These are phyloP conservation scores for Pristionchus entomophagus DNA, from an alignment of 2,888 invertebrate species.

Conservation along the genomic window DNA sequence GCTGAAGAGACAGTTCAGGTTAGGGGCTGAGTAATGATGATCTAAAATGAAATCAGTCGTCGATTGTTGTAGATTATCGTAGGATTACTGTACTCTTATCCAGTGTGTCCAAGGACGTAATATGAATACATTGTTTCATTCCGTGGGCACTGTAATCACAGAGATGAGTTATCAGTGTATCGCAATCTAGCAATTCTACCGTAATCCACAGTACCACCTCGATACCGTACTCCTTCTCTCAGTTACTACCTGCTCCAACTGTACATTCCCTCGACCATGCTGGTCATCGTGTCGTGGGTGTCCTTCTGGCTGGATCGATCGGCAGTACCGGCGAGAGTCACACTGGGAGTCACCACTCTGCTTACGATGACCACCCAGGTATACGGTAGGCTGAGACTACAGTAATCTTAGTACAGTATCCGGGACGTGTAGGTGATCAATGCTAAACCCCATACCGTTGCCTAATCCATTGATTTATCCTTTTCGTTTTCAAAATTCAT, in stretches of 20 bases:
- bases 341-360: conserved; percentile 91
- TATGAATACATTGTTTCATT: too few relatives aligned
- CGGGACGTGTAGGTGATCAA: background rate
- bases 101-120: too few relatives aligned
- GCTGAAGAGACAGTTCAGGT: conserved; percentile 96
- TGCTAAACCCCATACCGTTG: conserved; percentile 82
- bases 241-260: conserved; percentile 99
- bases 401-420: too few relatives aligned
- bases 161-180: too few relatives aligned
- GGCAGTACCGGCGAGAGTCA: conserved; percentile 75
- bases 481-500: too few relatives aligned
- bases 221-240: too few relatives aligned
- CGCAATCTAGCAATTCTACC: too few relatives aligned
- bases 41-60: too few relatives aligned
- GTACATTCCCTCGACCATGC: conserved; percentile 93
- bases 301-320: conserved; percentile 71
- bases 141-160: too few relatives aligned
- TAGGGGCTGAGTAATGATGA: background rate
- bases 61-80: too few relatives aligned
- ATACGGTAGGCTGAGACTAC: conserved; percentile 6
- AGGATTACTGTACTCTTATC: conserved; percentile 44
- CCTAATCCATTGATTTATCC: too few relatives aligned
- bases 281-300: conserved; percentile 74
- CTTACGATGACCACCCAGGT: conserved; percentile 89
- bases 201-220: too few relatives aligned